Evolutionary conservation across 2,113 vertebrate genomes (phyloP).

Genomic region (Proterorhinus semilunaris): DNA sequence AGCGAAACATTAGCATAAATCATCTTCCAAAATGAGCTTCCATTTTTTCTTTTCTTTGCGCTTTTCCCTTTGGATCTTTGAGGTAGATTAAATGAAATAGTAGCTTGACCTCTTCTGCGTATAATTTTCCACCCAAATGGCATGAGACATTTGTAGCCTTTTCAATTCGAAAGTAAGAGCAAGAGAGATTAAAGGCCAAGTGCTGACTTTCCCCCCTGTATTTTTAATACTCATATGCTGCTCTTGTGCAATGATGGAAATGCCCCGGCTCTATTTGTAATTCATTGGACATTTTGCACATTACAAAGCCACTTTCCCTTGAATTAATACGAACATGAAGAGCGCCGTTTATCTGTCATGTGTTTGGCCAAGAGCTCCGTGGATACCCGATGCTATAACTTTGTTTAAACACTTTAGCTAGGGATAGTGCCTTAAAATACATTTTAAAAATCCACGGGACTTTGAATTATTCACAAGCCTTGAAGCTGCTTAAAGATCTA

Average conservation of each 20-base stretch:
- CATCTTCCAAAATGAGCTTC: conserved; percentile 26
- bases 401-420: neutral
- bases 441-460: neutral
- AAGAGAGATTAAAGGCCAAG: neutral
- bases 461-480: conserved; percentile 1
- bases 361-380: conserved; percentile 19
- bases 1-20: conserved; percentile 32
- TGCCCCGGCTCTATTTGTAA: neutral
- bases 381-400: neutral
- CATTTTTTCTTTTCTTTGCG: conserved; percentile 8
- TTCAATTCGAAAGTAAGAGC: conserved; percentile 28
- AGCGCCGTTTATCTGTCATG: conserved; percentile 2
- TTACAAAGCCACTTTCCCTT: conserved; percentile 22
- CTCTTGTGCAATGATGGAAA: neutral
- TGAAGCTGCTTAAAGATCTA: neutral
- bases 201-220: neutral
- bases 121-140: conserved; percentile 6
- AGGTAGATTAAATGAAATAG: conserved; percentile 10
- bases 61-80: conserved; percentile 24
- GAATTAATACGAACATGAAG: conserved; percentile 27
- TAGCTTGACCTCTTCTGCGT: neutral
- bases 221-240: neutral
- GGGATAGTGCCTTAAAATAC: too few relatives aligned
- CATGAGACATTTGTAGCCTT: conserved; percentile 24
- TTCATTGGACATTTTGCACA: conserved; percentile 25